Base-by-base conservation (phyloP, 2,113 vertebrate genomes). In the Myiozetetes cayanensis region DNA sequence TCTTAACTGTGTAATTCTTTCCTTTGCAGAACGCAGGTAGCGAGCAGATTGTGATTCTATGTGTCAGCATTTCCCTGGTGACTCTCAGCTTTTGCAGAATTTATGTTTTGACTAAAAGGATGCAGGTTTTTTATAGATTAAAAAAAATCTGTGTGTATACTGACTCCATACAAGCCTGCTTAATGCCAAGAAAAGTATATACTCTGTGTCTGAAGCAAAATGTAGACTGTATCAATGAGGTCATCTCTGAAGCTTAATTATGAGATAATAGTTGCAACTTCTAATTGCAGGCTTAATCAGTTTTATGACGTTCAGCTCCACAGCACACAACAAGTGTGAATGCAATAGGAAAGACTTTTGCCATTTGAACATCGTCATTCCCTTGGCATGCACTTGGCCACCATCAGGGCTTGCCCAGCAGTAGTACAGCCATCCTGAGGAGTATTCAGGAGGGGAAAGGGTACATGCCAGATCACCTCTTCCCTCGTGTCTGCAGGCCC, bases 1-100 rank as follows among this genome's bases (percentile, higher is more conserved):
- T 97, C 76, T 78, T 76, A 85, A 96, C 65, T 76, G 88, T 82
- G 95, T 93, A 92, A 94, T 95, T 94, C 76, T 94, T 96, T 96
- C 95, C 96, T 87, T 85, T 94, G 50, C 83, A 89, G 94, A 81
- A 71, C 10, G 39, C 89, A 96, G 94, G 89, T 95, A 88, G 79
- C 9, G 61, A 92, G 76, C 78, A 93, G 56, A 91, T 10, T 81
- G 63, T 43, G 22, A n/a, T 68, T 77, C 58, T 61, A 4, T 49
- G 58, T 53, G 58, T 87, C 86, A 96, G 79, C 80, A 82, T 72
- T 82, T 89, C 92, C 52, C 28, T 3, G 2, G 37, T 62, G 72
- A 87, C 65, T 70, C 67, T 83, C 82, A 71, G 76, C 71, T 91
- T 93, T 71, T 93, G 41, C 77, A 92, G 61, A 63, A 75, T 61